phyloP scores from a whole-genome alignment of 2,113 vertebrate species.

The Sturnira hondurensis region DNA sequence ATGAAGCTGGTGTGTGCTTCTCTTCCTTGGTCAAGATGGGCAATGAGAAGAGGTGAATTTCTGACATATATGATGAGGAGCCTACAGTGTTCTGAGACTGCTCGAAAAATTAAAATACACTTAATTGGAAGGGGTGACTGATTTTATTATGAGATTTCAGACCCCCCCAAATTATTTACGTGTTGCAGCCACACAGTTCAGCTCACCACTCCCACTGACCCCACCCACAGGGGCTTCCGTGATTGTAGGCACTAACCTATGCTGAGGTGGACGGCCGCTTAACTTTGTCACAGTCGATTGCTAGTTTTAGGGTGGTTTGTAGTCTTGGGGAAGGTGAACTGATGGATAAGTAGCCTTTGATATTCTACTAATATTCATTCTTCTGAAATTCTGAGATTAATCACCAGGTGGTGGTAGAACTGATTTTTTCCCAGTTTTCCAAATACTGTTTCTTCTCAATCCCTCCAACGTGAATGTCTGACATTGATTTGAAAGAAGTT shows the following conservation, averaged over 20 bases:
- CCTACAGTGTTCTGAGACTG: not conserved
- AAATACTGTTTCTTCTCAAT: slow-evolving; percentile 40
- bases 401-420: slow-evolving; percentile 80
- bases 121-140: not conserved
- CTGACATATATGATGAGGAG: not conserved
- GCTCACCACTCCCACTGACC: slow-evolving; percentile 49
- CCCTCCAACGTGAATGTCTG: slow-evolving; percentile 69
- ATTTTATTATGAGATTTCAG: not conserved
- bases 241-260: slow-evolving; percentile 47
- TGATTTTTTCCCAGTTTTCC: slow-evolving; percentile 70
- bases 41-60: slow-evolving; percentile 13
- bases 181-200: not conserved
- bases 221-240: slow-evolving; percentile 51
- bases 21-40: not conserved
- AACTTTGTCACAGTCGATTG: slow-evolving; percentile 46
- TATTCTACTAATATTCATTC: slow-evolving; percentile 64
- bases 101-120: not conserved
- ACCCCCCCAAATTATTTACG: not conserved
- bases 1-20: not conserved
- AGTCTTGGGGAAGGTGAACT: slow-evolving; percentile 57
- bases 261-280: not conserved
- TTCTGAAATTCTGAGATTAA: slow-evolving; percentile 73
- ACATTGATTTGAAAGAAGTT: slow-evolving; percentile 86
- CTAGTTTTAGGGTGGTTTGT: slow-evolving; percentile 46
- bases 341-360: slow-evolving; percentile 44